Conservation (phyloP, 2,888 invertebrate species). For the Lasioglossum figueresi region DNA sequence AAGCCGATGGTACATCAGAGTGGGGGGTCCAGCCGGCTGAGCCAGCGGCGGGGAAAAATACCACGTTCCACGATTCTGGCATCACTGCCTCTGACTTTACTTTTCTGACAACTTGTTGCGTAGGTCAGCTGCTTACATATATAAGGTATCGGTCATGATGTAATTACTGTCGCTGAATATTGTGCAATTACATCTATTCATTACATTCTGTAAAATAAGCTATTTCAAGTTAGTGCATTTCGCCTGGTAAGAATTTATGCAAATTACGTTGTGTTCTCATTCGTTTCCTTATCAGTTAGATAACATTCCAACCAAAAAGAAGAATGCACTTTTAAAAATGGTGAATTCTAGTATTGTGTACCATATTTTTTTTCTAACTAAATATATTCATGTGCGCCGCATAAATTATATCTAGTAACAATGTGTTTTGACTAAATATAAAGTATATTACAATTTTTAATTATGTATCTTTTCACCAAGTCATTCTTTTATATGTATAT, state of each 20-base stretch:
- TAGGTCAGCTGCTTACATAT: neutral
- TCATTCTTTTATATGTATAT: neutral
- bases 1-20: no score
- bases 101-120: constrained; percentile 25
- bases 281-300: neutral
- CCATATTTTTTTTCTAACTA: neutral
- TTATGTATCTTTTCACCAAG: neutral
- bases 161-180: neutral
- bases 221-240: neutral
- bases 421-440: neutral
- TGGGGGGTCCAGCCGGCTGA: no score
- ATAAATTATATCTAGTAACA: constrained; percentile 1
- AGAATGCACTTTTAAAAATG: neutral
- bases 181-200: neutral
- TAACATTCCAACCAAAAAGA: neutral
- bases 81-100: no score
- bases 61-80: no score
- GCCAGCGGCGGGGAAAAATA: no score
- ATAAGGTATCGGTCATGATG: neutral
- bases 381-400: neutral
- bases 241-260: constrained; percentile 23
- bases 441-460: neutral
- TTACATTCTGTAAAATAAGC: neutral
- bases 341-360: neutral
- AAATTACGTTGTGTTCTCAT: neutral